Evolutionary conservation across 1,140 invertebrate genomes (phyloP), one percentile per base, ranked within the genome.

Genomic region (Anoplophora glabripennis): DNA sequence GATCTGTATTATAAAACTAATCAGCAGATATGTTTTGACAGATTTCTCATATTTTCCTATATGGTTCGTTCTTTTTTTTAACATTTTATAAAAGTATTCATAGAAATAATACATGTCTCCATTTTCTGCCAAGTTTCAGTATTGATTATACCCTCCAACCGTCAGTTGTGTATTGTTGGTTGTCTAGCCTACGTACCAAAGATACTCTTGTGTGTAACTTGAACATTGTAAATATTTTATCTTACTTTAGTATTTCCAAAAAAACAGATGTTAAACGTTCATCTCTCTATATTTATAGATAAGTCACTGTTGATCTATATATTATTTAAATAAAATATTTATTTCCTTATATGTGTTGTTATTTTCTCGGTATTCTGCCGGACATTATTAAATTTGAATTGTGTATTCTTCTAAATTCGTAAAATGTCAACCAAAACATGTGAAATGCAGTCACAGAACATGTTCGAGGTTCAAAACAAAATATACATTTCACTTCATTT

Each of bases 291-390:
- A 28, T 5, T 28, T 7, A 7, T 28, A 37, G 34, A 42, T 59
- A 47, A 59, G 53, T 61, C 45, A 52, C 42, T 61, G 54, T 61
- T 57, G 53, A 55, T 45, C 35, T 38, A 36, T 46, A 34, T 40
- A 37, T 52, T 57, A 57, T 54, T 51, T 61, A 47, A 61, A 61
- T 56, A 61, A 61, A 61, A 42, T 57, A 57, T 57, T 61, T 56
- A 52, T 61, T 61, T 61, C 42, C 49, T 55, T 61, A 55, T 36
- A 35, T 45, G 18, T 36, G 48, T 40, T 35, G 38, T 59, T 53
- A 35, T 59, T 38, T 11, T n/a, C n/a, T n/a, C n/a, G n/a, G n/a
- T n/a, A n/a, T n/a, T n/a, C n/a, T n/a, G n/a, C n/a, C n/a, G n/a
- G n/a, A n/a, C n/a, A n/a, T n/a, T n/a, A n/a, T n/a, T 40, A 7